These are phyloP conservation scores for Drosophila helvetica DNA, from an alignment of 2,888 invertebrate genomes.

Conservation along the genomic window DNA sequence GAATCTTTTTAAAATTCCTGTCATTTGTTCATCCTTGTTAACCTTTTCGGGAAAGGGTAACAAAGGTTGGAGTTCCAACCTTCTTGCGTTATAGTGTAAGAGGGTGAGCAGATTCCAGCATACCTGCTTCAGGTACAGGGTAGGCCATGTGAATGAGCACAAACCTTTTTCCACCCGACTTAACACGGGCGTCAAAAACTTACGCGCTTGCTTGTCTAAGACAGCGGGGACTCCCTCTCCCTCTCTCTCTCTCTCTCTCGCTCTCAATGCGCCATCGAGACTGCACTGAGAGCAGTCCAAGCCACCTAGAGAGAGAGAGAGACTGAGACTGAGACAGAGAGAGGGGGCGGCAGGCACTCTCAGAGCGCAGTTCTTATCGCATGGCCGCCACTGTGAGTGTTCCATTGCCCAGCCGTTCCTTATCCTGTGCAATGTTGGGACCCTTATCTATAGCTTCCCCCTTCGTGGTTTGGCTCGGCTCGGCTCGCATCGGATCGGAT, in stretches of 20 bases:
- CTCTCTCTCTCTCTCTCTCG: no score
- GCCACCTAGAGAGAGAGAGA: conserved; percentile 2
- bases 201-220: conserved; percentile 74
- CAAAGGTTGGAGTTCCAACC: neutral
- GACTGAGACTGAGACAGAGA: neutral
- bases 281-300: conserved; percentile 40
- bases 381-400: conserved; percentile 37
- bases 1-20: neutral
- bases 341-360: neutral
- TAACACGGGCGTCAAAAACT: conserved; percentile 70
- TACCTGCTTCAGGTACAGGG: neutral
- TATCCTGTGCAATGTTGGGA: conserved; percentile 62
- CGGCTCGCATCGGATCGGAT: conserved; percentile 5
- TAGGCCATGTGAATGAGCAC: conserved; percentile 50
- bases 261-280: conserved; percentile 47
- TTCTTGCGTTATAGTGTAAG: neutral
- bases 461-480: conserved; percentile 8
- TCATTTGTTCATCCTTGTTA: neutral
- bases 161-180: conserved; percentile 72
- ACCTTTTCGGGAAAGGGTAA: neutral
- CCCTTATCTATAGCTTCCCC: conserved; percentile 54
- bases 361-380: conserved; percentile 60
- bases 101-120: neutral
- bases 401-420: conserved; percentile 64
- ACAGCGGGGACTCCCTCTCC: conserved; percentile 26